phyloP scores from a whole-genome alignment of 2,888 invertebrate species.

The Xanthorhoe designata region DNA sequence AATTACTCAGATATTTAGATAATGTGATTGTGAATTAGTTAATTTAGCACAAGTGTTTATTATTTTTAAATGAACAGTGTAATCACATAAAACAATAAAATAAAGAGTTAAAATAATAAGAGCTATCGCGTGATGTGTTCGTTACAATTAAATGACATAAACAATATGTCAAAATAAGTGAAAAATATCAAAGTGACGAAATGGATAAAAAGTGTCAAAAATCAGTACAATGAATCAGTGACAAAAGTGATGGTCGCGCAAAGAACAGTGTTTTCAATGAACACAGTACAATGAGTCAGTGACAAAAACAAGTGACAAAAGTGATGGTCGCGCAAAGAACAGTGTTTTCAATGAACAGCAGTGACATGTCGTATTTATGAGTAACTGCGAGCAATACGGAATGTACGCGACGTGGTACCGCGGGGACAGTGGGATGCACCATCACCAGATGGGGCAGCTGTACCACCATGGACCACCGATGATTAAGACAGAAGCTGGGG shows the following conservation, averaged over 20 bases:
- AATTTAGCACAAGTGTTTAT: background rate
- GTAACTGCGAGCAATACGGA: constrained; percentile 76
- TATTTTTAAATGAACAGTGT: background rate
- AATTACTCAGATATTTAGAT: background rate
- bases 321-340: background rate
- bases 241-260: too few species aligned
- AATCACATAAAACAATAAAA: background rate
- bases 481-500: constrained; percentile 87
- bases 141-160: background rate
- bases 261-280: too few species aligned
- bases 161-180: background rate
- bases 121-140: background rate
- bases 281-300: background rate
- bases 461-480: constrained; percentile 85
- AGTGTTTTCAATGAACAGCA: constrained; percentile 18
- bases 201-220: constrained; percentile 8
- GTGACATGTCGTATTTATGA: constrained; percentile 74
- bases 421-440: constrained; percentile 82
- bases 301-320: constrained; percentile 1
- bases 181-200: background rate
- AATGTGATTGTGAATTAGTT: background rate
- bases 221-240: background rate
- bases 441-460: constrained; percentile 83
- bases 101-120: background rate
- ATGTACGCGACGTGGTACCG: constrained; percentile 85